Evolutionary conservation across 2,888 invertebrate species (phyloP), one percentile per base, ranked within the genome.

Genomic region (Ferrisia virgata): DNA sequence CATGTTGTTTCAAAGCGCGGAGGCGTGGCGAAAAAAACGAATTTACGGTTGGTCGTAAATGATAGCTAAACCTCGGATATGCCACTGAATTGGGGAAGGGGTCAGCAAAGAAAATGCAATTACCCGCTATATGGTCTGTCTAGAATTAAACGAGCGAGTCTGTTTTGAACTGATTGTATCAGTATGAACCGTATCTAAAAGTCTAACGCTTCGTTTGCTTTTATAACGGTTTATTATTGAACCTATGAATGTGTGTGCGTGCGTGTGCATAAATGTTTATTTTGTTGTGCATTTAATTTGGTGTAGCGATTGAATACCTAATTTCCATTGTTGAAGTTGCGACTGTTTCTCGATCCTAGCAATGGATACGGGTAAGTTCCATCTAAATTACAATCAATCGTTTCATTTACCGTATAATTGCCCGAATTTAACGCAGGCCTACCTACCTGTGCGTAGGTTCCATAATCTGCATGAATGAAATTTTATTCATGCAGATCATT

Each of bases 71-170:
- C 18, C 58, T 82, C 82, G 82, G 25, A 9, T 39, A 79, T 31
- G 79, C 79, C 79, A 47, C 40, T 28, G 47, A 22, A 47, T 28
- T 47, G 53, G 80, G 82, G 43, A 83, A 76, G 83, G 83, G 83
- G 76, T 83, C 72, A 64, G 64, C 36, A 43, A 72, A 83, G 72
- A 83, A 72, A 72, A 83, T 69, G 83, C 72, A 83, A 83, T 83
- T 83, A 83, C 83, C 43, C 83, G 83, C 83, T 83, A 83, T 69
- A 83, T 83, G 83, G 83, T 83, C 83, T 64, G 83, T 83, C 83
- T 83, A 72, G 76, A 83, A 47, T 64, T 83, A 83, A 83, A 43
- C 83, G 76, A 83, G 83, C 83, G 83, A 83, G 76, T 69, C 83
- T 83, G 83, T 83, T 83, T 83, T 76, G 72, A 47, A 83, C 83